Evolutionary conservation across 2,797 vertebrate species (phyloP).

Genomic region (Macropodus opercularis): DNA sequence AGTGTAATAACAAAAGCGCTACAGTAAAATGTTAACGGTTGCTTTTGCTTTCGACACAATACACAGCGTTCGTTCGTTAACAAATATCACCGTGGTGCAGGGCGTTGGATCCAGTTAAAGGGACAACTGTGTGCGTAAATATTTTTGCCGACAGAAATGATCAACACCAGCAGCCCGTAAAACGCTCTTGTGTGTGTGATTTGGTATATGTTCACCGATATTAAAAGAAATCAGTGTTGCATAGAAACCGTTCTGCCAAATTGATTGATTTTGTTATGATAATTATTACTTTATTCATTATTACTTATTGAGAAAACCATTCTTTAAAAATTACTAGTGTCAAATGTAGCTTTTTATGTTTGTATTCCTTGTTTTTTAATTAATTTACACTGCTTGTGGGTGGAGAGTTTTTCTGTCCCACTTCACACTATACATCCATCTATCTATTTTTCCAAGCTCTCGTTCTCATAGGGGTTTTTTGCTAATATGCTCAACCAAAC

Average conservation of each 20-base stretch:
- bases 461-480: too few species aligned
- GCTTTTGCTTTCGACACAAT: neutral
- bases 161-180: neutral
- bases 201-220: neutral
- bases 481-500: too few species aligned
- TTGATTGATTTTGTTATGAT: too few species aligned
- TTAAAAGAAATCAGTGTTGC: neutral
- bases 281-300: too few species aligned
- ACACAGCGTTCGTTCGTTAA: constrained; percentile 6
- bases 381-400: too few species aligned
- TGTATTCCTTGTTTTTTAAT: too few species aligned
- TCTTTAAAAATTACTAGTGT: neutral
- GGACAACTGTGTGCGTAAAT: constrained; percentile 30
- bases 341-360: neutral
- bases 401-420: too few species aligned
- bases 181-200: constrained; percentile 6
- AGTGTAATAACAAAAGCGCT: neutral
- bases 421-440: too few species aligned
- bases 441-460: too few species aligned
- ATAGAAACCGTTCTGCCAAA: too few species aligned
- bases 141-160: constrained; percentile 57
- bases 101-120: constrained; percentile 78
- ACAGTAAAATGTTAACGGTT: neutral
- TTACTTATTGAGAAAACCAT: too few species aligned
- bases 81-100: constrained; percentile 66